phyloP scores from a whole-genome alignment of 53 echinoderm and acorn worm species.

The Holothuria scabra region DNA sequence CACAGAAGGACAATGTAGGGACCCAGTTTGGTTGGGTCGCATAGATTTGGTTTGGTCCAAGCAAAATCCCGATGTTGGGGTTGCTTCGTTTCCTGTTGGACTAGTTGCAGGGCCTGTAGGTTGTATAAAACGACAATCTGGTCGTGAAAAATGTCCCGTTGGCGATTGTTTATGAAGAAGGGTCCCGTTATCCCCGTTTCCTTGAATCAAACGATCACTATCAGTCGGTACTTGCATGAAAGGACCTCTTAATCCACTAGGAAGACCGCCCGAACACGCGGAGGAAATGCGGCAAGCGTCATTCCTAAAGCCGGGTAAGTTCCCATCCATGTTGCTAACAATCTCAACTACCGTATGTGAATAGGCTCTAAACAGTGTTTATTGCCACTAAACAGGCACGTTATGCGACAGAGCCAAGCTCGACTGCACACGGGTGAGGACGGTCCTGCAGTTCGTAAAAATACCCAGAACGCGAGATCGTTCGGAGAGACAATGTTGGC shows the following conservation, averaged over 20 bases:
- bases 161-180: constrained; percentile 51
- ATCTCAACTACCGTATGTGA: constrained; percentile 33
- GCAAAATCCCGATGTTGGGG: constrained; percentile 43
- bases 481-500: constrained; percentile 17
- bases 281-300: constrained; percentile 51
- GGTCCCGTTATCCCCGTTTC: constrained; percentile 44
- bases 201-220: constrained; percentile 33
- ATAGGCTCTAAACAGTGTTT: constrained; percentile 52
- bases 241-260: constrained; percentile 37
- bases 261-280: constrained; percentile 40
- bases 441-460: constrained; percentile 7
- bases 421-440: constrained; percentile 40
- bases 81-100: constrained; percentile 48
- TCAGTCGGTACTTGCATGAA: constrained; percentile 53
- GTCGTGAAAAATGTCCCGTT: constrained; percentile 52
- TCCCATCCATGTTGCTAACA: constrained; percentile 43
- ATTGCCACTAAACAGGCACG: constrained; percentile 55
- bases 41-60: constrained; percentile 63
- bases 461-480: constrained; percentile 9
- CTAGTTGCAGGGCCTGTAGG: constrained; percentile 53
- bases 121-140: constrained; percentile 66
- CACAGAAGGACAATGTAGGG: constrained; percentile 63
- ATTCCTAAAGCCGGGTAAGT: constrained; percentile 47
- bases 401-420: constrained; percentile 49
- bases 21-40: constrained; percentile 57